Conservation (phyloP, 2,888 invertebrate species). For the Osedax fenrisi region DNA sequence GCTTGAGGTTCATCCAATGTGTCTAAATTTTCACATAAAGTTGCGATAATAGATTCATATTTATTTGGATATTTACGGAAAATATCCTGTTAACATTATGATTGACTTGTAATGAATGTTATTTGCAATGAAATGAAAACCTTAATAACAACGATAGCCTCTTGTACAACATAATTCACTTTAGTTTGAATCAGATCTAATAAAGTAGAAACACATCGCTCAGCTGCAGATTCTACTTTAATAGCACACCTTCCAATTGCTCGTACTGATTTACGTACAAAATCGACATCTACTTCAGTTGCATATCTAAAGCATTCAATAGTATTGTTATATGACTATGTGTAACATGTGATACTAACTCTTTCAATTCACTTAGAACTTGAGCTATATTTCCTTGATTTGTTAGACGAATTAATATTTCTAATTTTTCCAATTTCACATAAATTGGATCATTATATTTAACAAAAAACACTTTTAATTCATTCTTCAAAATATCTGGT, state of each 20-base stretch:
- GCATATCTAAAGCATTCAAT: slow-evolving; percentile 61
- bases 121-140: slow-evolving; percentile 37
- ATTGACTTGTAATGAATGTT: too few species aligned
- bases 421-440: slow-evolving; percentile 92
- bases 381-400: slow-evolving; percentile 95
- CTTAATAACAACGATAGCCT: slow-evolving; percentile 97
- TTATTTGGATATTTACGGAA: slow-evolving; percentile 85
- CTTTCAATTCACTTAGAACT: slow-evolving; percentile 81
- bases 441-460: slow-evolving; percentile 99
- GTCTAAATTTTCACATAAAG: slow-evolving; percentile 92
- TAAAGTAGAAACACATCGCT: slow-evolving; percentile 90
- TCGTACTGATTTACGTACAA: slow-evolving; percentile 92
- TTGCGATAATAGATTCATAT: slow-evolving; percentile 97
- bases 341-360: too few species aligned
- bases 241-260: slow-evolving; percentile 98
- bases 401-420: slow-evolving; percentile 96
- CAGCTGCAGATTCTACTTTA: slow-evolving; percentile 92
- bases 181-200: slow-evolving; percentile 96
- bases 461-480: slow-evolving; percentile 99
- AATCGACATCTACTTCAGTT: slow-evolving; percentile 97
- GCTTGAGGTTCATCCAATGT: slow-evolving; percentile 98
- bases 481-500: slow-evolving; percentile 93
- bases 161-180: slow-evolving; percentile 97
- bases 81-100: slow-evolving; percentile 52
- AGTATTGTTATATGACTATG: too few species aligned